Evolutionary conservation across 2,888 invertebrate species (phyloP).

Genomic region (Helicoverpa assulta): DNA sequence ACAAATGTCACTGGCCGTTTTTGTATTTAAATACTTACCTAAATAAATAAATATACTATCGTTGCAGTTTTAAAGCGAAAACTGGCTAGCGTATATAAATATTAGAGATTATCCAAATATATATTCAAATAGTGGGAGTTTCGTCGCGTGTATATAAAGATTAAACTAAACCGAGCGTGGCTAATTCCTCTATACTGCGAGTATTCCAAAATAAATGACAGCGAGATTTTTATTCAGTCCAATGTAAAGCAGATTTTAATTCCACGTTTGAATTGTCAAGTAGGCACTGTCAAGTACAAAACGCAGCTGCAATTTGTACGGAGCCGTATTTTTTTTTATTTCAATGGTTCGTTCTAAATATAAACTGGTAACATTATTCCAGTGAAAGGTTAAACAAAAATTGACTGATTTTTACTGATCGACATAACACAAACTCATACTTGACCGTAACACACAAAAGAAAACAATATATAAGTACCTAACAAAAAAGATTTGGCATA

Average conservation of each 20-base stretch:
- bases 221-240: background rate
- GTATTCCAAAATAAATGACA: constrained; percentile 1
- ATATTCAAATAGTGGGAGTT: constrained; percentile 4
- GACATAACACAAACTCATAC: background rate
- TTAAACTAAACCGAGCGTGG: constrained; percentile 19
- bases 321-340: too few species aligned
- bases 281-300: background rate
- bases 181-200: background rate
- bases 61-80: constrained; percentile 20
- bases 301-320: too few species aligned
- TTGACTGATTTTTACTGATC: too few species aligned
- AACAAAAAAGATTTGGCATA: constrained; percentile 1
- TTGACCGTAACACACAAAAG: background rate
- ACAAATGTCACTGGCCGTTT: too few species aligned
- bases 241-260: background rate
- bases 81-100: background rate
- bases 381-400: too few species aligned
- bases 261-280: background rate
- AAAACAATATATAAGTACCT: constrained; percentile 3
- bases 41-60: too few species aligned
- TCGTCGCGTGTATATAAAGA: constrained; percentile 13
- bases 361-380: too few species aligned
- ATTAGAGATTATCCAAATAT: constrained; percentile 26
- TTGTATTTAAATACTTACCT: too few species aligned
- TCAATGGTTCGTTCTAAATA: too few species aligned